Conservation (phyloP, 2,797 vertebrate genomes). For the Streptopelia turtur region DNA sequence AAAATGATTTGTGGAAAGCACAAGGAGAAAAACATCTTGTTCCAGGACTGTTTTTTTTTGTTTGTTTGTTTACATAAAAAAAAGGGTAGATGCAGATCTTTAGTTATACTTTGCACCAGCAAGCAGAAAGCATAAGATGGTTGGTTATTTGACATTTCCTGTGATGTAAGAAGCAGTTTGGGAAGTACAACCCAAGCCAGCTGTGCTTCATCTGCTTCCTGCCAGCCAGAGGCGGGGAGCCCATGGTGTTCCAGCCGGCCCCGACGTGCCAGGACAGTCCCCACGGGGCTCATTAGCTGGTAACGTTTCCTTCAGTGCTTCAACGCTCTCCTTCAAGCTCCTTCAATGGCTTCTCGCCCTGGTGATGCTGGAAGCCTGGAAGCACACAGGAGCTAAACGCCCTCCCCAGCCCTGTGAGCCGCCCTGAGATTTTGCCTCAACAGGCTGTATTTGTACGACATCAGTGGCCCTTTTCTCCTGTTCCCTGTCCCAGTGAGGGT, state of each 20-base stretch:
- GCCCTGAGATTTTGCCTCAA: conserved; percentile 10
- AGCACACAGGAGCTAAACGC: neutral
- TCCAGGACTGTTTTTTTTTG: neutral
- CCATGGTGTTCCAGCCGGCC: neutral
- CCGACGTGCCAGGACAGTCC: neutral
- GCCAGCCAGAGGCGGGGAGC: neutral
- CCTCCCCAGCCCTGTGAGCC: neutral
- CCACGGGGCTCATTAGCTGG: conserved; percentile 42
- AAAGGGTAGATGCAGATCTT: neutral
- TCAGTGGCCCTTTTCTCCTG: neutral
- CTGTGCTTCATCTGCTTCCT: neutral
- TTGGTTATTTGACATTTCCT: neutral
- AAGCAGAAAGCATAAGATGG: neutral
- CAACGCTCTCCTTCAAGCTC: neutral
- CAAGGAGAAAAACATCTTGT: neutral
- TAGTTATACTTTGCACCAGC: neutral
- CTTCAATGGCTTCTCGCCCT: neutral
- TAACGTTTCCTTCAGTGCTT: neutral
- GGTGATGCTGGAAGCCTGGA: neutral
- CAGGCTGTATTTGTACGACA: neutral
- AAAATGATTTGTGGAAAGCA: neutral
- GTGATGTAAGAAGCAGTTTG: neutral
- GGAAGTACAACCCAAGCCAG: neutral
- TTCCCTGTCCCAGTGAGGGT: neutral
- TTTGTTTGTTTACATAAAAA: neutral